Conservation (phyloP, 2,797 vertebrate genomes). For the Oreonectes daqikongensis region DNA sequence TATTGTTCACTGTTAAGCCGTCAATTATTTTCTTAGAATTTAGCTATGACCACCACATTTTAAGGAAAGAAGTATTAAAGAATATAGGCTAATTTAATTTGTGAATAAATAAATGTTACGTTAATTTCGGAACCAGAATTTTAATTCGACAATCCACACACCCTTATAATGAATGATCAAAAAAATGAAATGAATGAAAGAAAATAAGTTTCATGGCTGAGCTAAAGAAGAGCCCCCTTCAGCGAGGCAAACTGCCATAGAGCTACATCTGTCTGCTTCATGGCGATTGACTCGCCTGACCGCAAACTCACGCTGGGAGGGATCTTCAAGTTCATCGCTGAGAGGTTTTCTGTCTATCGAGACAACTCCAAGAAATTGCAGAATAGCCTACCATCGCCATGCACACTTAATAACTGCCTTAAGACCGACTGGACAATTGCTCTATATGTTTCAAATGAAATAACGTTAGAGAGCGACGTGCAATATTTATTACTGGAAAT, state of each 20-base stretch:
- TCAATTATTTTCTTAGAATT: too few relatives aligned
- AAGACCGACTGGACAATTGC: constrained; percentile 48
- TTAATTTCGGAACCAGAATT: too few relatives aligned
- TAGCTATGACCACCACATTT: too few relatives aligned
- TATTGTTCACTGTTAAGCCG: too few relatives aligned
- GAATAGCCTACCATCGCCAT: constrained; percentile 88
- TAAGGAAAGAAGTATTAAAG: too few relatives aligned
- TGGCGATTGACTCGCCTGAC: constrained; percentile 91
- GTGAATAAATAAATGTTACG: too few relatives aligned
- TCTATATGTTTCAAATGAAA: too few relatives aligned
- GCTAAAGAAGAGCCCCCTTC: constrained; percentile 90
- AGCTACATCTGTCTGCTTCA: constrained; percentile 87
- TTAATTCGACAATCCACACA: background rate
- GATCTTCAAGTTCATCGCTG: constrained; percentile 95
- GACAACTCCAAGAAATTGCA: constrained; percentile 96
- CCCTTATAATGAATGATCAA: background rate
- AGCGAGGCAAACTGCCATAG: constrained; percentile 93
- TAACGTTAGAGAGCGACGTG: too few relatives aligned
- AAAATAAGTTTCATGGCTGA: background rate
- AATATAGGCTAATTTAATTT: too few relatives aligned
- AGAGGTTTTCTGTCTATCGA: constrained; percentile 93
- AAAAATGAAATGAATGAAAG: background rate
- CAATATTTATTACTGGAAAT: too few relatives aligned
- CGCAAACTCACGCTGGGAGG: constrained; percentile 89
- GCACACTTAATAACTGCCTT: constrained; percentile 87